Base-by-base conservation (phyloP, 1,140 invertebrate genomes). In the Achroia grisella region DNA sequence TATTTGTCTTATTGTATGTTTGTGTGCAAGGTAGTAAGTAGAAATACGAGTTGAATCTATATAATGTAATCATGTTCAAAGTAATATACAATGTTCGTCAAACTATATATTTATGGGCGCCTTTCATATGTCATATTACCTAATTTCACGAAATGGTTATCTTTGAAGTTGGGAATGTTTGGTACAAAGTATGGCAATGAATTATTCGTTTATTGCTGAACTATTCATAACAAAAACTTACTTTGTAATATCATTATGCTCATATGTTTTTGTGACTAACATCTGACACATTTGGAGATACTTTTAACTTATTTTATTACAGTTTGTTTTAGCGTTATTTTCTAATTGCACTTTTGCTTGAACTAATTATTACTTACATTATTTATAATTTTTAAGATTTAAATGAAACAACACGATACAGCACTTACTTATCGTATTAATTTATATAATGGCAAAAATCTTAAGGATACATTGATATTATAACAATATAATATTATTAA, bases 361-460 rank as follows among this genome's bases (percentile, higher is more conserved):
- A 23, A 23, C 6, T 23, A 23, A 33, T 42, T 10, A 33, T 42
- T 23, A 23, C 17, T 42, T 10, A 33, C 33, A 33, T 42, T 33
- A 10, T 42, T 15, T 34, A 27, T 43, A 27, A 34, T 34, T 43
- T 34, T 33, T 43, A 43, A 43, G 41, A 27, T 14, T 10, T 35
- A 35, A 35, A 14, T 11, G 31, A 32, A 33, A 34, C 14, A 15
- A 34, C 8, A 23, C 17, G 4, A 17, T 51, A 51, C 33, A 39
- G 35, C 41, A 52, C 32, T 37, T 51, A 54, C 32, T 55, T 39
- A 53, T 52, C 42, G 35, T 59, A 48, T 54, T 42, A 32, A 43
- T 49, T 57, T 40, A 15, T 23, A 6, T 48, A 23, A 23, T 23
- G 17, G 17, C 17, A 23, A 23, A 23, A 23, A 23, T 23, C 6